phyloP scores from a whole-genome alignment of 2,113 vertebrate genomes.

The Trichomycterus rosablanca region DNA sequence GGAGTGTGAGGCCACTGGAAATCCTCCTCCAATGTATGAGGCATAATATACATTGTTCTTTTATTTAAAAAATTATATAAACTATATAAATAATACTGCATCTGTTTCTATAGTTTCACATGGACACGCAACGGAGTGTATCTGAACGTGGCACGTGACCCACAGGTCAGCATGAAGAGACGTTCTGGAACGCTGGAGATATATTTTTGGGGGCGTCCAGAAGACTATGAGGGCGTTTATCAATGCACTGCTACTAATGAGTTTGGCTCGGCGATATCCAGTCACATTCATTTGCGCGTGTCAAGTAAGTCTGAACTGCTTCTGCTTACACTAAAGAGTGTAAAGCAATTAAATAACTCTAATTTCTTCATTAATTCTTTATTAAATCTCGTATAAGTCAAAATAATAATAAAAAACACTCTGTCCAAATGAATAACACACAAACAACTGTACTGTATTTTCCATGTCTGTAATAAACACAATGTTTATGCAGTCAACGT shows the following conservation, averaged over 20 bases:
- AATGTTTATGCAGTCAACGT: no score
- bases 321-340: no score
- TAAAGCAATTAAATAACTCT: no score
- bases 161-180: constrained; percentile 80
- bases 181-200: constrained; percentile 88
- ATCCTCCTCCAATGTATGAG: constrained; percentile 85
- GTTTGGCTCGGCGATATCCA: constrained; percentile 85
- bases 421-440: no score
- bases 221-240: constrained; percentile 92
- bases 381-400: no score
- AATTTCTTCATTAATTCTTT: no score
- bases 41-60: neutral
- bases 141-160: constrained; percentile 88
- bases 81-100: neutral
- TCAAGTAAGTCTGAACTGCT: constrained; percentile 88
- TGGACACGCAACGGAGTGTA: constrained; percentile 91
- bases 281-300: constrained; percentile 85
- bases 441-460: no score
- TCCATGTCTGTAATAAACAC: no score
- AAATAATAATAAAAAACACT: no score
- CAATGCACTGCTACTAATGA: constrained; percentile 91
- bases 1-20: constrained; percentile 92
- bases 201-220: constrained; percentile 81
- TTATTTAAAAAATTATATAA: neutral
- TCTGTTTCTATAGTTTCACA: constrained; percentile 72